Conservation (phyloP, 2,888 invertebrate species). For the Epistrophella euchroma region DNA sequence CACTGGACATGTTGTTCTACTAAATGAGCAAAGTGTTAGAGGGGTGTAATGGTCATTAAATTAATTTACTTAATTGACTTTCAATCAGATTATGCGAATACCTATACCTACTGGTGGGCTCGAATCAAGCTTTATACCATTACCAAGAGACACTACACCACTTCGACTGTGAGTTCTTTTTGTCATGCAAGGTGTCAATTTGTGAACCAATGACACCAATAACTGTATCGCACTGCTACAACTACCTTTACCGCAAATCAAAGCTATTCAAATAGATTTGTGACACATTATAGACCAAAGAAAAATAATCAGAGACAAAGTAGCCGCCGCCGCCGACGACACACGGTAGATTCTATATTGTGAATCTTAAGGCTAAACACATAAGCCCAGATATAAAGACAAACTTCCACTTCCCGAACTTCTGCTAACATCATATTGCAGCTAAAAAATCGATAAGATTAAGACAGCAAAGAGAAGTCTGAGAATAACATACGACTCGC, state of each 20-base stretch:
- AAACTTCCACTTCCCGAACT: conserved; percentile 50
- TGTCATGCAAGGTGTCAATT: conserved; percentile 16
- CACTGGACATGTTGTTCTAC: conserved; percentile 22
- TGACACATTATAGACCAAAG: conserved; percentile 25
- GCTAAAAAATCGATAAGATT: conserved; percentile 58
- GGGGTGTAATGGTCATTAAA: conserved; percentile 63
- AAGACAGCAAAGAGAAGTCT: neutral
- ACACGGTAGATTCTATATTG: neutral
- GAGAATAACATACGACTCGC: neutral
- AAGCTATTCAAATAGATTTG: conserved; percentile 55
- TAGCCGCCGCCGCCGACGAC: conserved; percentile 51
- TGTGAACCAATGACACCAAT: conserved; percentile 37
- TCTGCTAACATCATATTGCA: conserved; percentile 49
- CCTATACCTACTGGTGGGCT: conserved; percentile 12
- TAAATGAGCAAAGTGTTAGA: neutral
- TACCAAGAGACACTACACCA: neutral
- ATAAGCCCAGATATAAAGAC: conserved; percentile 51
- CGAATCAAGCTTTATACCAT: conserved; percentile 14
- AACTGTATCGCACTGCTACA: neutral
- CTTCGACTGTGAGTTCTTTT: conserved; percentile 12
- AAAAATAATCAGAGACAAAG: conserved; percentile 55
- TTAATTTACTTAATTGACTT: conserved; percentile 75
- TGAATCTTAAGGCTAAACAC: conserved; percentile 10
- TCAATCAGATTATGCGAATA: conserved; percentile 61
- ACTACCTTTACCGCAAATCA: conserved; percentile 24